Conservation (phyloP, 1,140 invertebrate genomes). For the Lordiphosa mommai region DNA sequence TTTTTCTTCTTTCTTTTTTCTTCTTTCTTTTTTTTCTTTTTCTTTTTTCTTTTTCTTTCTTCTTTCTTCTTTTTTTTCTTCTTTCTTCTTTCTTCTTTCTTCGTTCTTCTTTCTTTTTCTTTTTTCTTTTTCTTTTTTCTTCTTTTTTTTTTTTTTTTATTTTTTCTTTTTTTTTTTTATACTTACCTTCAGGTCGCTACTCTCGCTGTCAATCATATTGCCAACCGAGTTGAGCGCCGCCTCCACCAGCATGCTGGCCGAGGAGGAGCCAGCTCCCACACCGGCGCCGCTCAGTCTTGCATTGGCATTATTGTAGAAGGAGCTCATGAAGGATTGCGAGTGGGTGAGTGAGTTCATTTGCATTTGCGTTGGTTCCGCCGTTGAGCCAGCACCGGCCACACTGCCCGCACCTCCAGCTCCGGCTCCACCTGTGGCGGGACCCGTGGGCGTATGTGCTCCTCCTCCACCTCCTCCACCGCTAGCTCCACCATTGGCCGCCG, state of each 20-base stretch:
- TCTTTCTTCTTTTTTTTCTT: no score
- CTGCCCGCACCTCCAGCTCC: conserved; percentile 6
- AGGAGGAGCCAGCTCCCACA: conserved; percentile 57
- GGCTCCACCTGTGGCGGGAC: conserved; percentile 7
- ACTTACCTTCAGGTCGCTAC: conserved; percentile 68
- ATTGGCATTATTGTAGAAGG: conserved; percentile 78
- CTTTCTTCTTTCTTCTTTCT: no score
- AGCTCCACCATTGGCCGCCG: conserved; percentile 8
- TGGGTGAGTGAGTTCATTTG: conserved; percentile 77
- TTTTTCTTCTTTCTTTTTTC: no score
- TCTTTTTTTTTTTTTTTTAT: no score
- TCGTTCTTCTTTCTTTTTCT: no score
- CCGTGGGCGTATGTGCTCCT: not conserved
- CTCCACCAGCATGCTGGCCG: conserved; percentile 79
- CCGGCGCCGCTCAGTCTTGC: conserved; percentile 64
- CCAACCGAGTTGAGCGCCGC: conserved; percentile 79
- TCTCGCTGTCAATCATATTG: conserved; percentile 79
- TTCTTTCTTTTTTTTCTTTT: no score
- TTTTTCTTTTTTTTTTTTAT: not conserved
- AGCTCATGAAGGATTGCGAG: conserved; percentile 77
- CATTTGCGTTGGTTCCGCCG: conserved; percentile 56
- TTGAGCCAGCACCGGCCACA: conserved; percentile 10
- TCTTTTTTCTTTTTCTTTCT: no score
- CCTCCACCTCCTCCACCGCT: conserved; percentile 7
- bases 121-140: no score